A percentile compares a stretch with the other conserved stretches of the same genome.
Evolutionary conservation across 2,113 vertebrate genomes (phyloP).

Genomic region (Arvicanthis niloticus): DNA sequence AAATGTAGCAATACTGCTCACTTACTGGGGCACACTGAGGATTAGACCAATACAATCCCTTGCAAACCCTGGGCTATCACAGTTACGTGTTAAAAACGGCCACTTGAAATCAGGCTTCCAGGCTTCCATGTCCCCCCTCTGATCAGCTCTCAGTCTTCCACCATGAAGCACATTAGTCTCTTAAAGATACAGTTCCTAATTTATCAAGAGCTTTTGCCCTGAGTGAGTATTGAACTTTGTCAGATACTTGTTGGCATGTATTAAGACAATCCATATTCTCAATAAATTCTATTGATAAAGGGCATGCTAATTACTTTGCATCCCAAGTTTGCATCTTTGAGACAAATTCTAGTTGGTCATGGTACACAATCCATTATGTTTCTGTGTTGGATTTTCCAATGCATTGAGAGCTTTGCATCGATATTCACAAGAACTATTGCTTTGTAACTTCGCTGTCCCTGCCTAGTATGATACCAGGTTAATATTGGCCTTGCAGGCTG

Average conservation of each 20-base stretch:
- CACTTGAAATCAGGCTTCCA: neutral
- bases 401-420: neutral
- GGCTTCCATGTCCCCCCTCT: neutral
- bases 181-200: neutral
- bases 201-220: neutral
- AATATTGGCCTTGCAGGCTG: neutral
- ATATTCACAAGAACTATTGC: neutral
- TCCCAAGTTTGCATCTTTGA: neutral
- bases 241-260: neutral
- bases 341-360: neutral
- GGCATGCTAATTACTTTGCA: neutral
- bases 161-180: neutral
- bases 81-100: neutral
- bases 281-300: slow-evolving; percentile 10
- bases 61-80: neutral
- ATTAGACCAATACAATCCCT: neutral
- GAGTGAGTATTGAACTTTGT: neutral
- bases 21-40: neutral
- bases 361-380: neutral
- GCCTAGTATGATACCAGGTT: neutral
- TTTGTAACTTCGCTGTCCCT: neutral
- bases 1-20: neutral
- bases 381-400: neutral
- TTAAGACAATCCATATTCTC: neutral
- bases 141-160: neutral